These are phyloP conservation scores for Epinotia ramella DNA, from an alignment of 2,888 invertebrate species.

Conservation along the genomic window DNA sequence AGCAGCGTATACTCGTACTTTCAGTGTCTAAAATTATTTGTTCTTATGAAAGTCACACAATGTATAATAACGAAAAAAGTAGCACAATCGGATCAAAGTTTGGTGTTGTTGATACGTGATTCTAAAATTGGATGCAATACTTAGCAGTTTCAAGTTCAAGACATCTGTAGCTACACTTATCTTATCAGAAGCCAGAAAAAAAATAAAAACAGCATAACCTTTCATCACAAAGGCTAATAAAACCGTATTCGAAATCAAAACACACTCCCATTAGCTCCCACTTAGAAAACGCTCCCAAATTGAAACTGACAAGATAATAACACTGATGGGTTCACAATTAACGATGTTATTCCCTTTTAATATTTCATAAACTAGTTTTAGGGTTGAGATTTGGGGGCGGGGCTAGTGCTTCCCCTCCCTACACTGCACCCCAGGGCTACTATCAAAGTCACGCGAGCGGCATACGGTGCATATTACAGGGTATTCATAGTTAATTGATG, in stretches of 20 bases:
- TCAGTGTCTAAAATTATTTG: too few species aligned
- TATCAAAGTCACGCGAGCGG: constrained; percentile 70
- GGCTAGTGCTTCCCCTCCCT: constrained; percentile 66
- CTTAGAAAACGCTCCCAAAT: constrained; percentile 71
- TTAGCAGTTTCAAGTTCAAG: too few species aligned
- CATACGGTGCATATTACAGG: constrained; percentile 80
- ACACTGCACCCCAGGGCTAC: constrained; percentile 51
- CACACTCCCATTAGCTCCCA: constrained; percentile 58
- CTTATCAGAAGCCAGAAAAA: too few species aligned
- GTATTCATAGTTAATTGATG: constrained; percentile 84
- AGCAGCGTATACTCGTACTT: too few species aligned
- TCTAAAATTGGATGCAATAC: too few species aligned
- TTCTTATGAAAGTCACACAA: too few species aligned
- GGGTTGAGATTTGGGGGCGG: constrained; percentile 68
- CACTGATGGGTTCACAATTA: constrained; percentile 77
- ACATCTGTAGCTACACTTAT: too few species aligned
- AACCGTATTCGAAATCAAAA: constrained; percentile 2
- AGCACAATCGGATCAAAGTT: too few species aligned
- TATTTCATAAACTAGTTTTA: constrained; percentile 77
- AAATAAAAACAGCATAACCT: background rate
- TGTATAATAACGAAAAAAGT: too few species aligned
- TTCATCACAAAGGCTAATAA: background rate
- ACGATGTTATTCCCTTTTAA: constrained; percentile 71
- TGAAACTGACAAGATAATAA: constrained; percentile 81
- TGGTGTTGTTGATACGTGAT: too few species aligned